Conservation (phyloP, 2,113 vertebrate genomes). For the Nothobranchius kuhntae region DNA sequence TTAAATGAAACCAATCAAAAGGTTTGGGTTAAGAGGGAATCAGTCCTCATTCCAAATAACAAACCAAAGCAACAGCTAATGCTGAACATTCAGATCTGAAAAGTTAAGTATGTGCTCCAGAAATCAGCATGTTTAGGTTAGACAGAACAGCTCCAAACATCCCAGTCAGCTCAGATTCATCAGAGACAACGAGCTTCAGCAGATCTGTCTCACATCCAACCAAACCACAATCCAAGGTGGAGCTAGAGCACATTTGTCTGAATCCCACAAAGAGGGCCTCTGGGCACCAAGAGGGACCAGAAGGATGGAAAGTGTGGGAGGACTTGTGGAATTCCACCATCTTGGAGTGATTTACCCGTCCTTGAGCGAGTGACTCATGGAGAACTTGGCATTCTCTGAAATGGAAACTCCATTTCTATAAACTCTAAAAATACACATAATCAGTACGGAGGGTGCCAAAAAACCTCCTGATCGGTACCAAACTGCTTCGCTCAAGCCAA, state of each 20-base stretch:
- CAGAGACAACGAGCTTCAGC: slow-evolving; percentile 6
- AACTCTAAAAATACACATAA: slow-evolving; percentile 42
- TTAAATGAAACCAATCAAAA: neutral
- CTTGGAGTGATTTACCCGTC: slow-evolving; percentile 64
- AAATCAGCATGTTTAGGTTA: slow-evolving; percentile 28
- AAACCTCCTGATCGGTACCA: slow-evolving; percentile 38
- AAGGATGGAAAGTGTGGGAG: neutral
- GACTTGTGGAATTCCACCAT: slow-evolving; percentile 47
- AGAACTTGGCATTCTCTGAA: slow-evolving; percentile 45
- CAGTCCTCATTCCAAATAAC: neutral
- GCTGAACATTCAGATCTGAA: slow-evolving; percentile 37
- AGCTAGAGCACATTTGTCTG: slow-evolving; percentile 20
- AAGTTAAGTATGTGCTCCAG: slow-evolving; percentile 2
- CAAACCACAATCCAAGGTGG: slow-evolving; percentile 6
- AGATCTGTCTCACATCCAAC: slow-evolving; percentile 53
- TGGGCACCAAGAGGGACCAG: neutral
- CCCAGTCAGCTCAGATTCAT: neutral
- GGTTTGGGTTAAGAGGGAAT: neutral
- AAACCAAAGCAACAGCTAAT: slow-evolving; percentile 37
- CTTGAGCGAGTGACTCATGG: slow-evolving; percentile 64
- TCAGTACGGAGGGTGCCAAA: slow-evolving; percentile 37
- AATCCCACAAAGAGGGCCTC: slow-evolving; percentile 8
- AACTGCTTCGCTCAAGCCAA: slow-evolving; percentile 42
- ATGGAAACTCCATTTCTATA: slow-evolving; percentile 73
- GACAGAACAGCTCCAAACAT: slow-evolving; percentile 11